Conservation (phyloP, 2,797 vertebrate species). For the Lophotriccus pileatus region DNA sequence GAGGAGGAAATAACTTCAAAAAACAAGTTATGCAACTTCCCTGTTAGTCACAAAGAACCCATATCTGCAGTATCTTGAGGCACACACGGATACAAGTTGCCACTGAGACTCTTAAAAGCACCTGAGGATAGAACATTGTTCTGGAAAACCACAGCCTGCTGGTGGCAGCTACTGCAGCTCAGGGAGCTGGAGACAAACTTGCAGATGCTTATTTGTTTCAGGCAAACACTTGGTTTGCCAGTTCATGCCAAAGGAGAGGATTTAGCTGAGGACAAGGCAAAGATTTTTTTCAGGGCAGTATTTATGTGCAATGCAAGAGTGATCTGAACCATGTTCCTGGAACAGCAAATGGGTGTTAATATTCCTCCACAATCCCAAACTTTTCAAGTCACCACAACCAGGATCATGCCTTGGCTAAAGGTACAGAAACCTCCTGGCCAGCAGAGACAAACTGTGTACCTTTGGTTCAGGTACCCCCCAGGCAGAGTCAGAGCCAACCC, state of each 20-base stretch:
- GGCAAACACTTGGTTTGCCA: neutral
- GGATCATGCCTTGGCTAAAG: neutral
- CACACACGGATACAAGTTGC: neutral
- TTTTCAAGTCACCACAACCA: neutral
- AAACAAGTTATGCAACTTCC: neutral
- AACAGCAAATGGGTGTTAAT: neutral
- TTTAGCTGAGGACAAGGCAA: neutral
- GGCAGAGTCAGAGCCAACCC: neutral
- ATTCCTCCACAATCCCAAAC: neutral
- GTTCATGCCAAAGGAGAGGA: neutral
- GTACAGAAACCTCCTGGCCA: neutral
- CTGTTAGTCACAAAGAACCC: neutral
- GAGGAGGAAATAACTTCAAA: neutral
- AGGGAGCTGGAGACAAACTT: neutral
- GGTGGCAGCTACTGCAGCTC: neutral
- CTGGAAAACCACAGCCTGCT: neutral
- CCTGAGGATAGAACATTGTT: neutral
- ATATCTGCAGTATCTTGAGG: neutral
- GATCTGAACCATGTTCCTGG: neutral
- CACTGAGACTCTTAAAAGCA: neutral
- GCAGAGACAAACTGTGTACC: fast-evolving
- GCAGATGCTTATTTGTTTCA: neutral
- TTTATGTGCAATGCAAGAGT: neutral
- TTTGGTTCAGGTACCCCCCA: neutral
- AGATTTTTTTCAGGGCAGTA: neutral